Percentiles rank a stretch among this genome's conserved stretches.
phyloP scores from a whole-genome alignment of 1,140 invertebrate species.

The Pygmarrhopalites habei region DNA sequence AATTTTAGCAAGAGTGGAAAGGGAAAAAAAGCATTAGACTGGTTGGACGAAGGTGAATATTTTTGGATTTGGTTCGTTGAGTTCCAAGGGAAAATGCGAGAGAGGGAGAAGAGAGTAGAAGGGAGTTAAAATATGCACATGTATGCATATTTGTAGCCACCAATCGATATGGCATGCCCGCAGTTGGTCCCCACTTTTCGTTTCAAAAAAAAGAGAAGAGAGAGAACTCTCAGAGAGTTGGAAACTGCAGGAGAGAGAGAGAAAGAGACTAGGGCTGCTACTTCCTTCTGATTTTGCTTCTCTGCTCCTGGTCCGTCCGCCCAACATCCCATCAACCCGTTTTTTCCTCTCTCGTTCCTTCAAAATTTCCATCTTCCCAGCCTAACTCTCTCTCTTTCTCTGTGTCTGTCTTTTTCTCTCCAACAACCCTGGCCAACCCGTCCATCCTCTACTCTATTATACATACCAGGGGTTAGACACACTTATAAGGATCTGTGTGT shows the following conservation, averaged over 20 bases:
- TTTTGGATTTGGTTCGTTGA: slow-evolving; percentile 19
- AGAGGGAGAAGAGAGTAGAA: slow-evolving; percentile 1
- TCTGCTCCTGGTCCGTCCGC: slow-evolving; percentile 6
- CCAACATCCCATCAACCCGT: slow-evolving; percentile 2
- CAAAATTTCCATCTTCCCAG: neutral
- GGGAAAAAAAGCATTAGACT: slow-evolving; percentile 14
- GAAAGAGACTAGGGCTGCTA: neutral
- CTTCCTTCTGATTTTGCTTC: no score
- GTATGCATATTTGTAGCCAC: slow-evolving; percentile 16
- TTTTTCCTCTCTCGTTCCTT: neutral
- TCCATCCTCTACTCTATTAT: neutral
- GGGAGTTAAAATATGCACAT: slow-evolving; percentile 16
- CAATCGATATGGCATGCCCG: slow-evolving; percentile 17
- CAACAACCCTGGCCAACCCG: neutral
- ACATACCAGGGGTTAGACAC: neutral
- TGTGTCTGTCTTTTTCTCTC: neutral
- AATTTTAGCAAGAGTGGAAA: slow-evolving; percentile 15
- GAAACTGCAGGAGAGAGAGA: no score
- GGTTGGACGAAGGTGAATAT: slow-evolving; percentile 19
- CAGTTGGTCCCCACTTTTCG: slow-evolving; percentile 2
- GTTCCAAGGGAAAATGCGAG: neutral
- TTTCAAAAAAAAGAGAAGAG: neutral
- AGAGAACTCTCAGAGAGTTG: no score
- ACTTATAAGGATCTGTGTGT: neutral
- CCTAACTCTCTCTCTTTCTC: slow-evolving; percentile 4